Percentiles rank a stretch among this genome's conserved stretches.
Conservation (phyloP, 2,888 invertebrate species). For the Crepidodera aurea region DNA sequence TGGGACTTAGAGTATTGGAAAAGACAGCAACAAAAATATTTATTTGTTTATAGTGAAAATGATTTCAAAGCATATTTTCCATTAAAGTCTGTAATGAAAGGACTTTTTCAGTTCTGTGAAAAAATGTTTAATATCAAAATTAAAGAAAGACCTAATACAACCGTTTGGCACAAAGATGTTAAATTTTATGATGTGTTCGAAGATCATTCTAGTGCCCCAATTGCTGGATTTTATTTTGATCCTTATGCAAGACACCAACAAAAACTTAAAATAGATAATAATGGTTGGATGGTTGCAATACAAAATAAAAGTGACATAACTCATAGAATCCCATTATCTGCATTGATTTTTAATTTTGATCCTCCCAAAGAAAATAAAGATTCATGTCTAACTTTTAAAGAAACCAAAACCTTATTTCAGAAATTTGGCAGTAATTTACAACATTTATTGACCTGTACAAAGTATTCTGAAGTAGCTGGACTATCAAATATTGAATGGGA, state of each 20-base stretch:
- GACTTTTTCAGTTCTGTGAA: conserved; percentile 78
- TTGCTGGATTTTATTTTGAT: conserved; percentile 88
- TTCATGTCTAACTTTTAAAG: conserved; percentile 76
- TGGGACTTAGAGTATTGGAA: conserved; percentile 93
- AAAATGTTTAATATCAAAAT: conserved; percentile 81
- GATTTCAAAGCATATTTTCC: conserved; percentile 84
- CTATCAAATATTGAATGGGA: conserved; percentile 93
- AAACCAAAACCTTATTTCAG: conserved; percentile 79
- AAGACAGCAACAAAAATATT: conserved; percentile 73
- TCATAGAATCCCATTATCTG: conserved; percentile 76
- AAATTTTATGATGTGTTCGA: conserved; percentile 84
- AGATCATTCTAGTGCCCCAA: conserved; percentile 67
- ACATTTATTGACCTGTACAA: conserved; percentile 82
- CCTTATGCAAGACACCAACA: conserved; percentile 75
- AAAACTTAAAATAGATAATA: conserved; percentile 69
- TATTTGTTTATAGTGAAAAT: conserved; percentile 76
- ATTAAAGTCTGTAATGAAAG: conserved; percentile 78
- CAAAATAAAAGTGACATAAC: conserved; percentile 74
- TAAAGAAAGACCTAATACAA: conserved; percentile 70
- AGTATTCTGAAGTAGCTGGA: conserved; percentile 86
- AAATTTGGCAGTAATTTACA: conserved; percentile 90
- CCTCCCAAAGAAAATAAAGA: conserved; percentile 70
- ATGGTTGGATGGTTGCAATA: conserved; percentile 82
- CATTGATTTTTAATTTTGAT: conserved; percentile 85
- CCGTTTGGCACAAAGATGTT: conserved; percentile 88